phyloP scores from a whole-genome alignment of 2,888 invertebrate genomes.

The Operophtera brumata region DNA sequence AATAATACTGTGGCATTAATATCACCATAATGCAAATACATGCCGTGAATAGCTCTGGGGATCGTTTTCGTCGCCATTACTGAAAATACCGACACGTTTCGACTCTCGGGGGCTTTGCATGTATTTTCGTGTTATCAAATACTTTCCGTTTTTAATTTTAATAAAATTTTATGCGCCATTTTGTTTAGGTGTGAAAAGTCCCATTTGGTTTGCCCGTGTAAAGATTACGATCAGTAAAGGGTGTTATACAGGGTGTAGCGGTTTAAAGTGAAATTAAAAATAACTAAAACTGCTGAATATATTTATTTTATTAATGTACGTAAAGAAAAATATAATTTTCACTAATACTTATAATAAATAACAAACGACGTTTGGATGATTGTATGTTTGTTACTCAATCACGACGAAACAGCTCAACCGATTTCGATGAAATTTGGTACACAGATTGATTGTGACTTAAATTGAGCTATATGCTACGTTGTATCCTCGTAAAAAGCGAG shows the following conservation, averaged over 20 bases:
- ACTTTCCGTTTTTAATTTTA: conserved; percentile 55
- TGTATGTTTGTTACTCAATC: too few species aligned
- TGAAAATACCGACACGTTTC: conserved; percentile 63
- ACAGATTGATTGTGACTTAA: too few species aligned
- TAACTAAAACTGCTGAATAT: background rate
- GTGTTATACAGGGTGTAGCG: conserved; percentile 17
- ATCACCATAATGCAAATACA: conserved; percentile 69
- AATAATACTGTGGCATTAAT: conserved; percentile 50
- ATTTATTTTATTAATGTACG: too few species aligned
- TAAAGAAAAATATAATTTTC: too few species aligned
- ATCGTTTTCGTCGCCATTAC: conserved; percentile 47
- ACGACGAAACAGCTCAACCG: too few species aligned
- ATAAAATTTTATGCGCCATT: conserved; percentile 48
- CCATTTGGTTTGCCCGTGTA: conserved; percentile 29
- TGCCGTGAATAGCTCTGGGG: conserved; percentile 51
- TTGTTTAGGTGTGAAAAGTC: conserved; percentile 34
- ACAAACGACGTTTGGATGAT: too few species aligned
- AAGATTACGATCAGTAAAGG: conserved; percentile 27
- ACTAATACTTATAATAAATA: too few species aligned
- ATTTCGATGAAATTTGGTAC: too few species aligned
- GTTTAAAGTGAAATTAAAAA: background rate
- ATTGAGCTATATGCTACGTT: too few species aligned
- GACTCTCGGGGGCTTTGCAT: conserved; percentile 57
- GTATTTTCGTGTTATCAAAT: conserved; percentile 57
- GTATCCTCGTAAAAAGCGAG: too few species aligned